Percentiles rank a stretch among this genome's conserved stretches.
phyloP scores from a whole-genome alignment of 2,888 invertebrate genomes.

The Augiades crinisus region DNA sequence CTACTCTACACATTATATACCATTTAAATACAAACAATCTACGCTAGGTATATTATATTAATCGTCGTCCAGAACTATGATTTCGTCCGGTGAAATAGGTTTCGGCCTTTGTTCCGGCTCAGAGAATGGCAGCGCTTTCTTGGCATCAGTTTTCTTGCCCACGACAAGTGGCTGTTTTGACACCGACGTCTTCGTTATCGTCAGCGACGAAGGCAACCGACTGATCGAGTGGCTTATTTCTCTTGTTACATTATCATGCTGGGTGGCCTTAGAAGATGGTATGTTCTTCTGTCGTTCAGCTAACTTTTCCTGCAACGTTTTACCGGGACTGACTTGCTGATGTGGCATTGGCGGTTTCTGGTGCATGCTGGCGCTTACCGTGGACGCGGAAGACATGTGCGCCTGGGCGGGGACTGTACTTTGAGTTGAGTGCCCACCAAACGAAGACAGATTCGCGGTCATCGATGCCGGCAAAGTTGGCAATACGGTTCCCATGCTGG shows the following conservation, averaged over 20 bases:
- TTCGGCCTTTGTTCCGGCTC: conserved; percentile 48
- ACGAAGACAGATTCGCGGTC: conserved; percentile 49
- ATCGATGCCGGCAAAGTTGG: conserved; percentile 62
- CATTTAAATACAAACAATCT: too few species aligned
- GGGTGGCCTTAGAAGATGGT: conserved; percentile 44
- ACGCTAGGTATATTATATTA: conserved; percentile 33
- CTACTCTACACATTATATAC: too few species aligned
- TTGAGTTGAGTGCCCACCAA: conserved; percentile 35
- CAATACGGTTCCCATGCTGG: conserved; percentile 68
- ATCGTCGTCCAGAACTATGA: conserved; percentile 75
- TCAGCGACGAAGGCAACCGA: conserved; percentile 75
- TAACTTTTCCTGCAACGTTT: conserved; percentile 85
- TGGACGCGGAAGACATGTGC: conserved; percentile 55
- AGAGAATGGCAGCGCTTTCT: conserved; percentile 56
- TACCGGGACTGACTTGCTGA: conserved; percentile 79
- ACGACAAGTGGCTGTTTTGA: conserved; percentile 41
- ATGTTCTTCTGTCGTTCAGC: conserved; percentile 83
- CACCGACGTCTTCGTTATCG: conserved; percentile 70
- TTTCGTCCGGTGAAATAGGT: conserved; percentile 62
- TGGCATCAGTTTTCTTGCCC: conserved; percentile 54
- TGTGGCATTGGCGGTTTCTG: conserved; percentile 63
- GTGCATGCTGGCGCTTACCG: conserved; percentile 51
- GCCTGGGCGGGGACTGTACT: conserved; percentile 51
- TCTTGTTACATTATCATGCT: conserved; percentile 27
- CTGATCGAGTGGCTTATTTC: conserved; percentile 66